These are phyloP conservation scores for Scaptomyza polygonia DNA, from an alignment of 2,888 invertebrate genomes.

Conservation along the genomic window DNA sequence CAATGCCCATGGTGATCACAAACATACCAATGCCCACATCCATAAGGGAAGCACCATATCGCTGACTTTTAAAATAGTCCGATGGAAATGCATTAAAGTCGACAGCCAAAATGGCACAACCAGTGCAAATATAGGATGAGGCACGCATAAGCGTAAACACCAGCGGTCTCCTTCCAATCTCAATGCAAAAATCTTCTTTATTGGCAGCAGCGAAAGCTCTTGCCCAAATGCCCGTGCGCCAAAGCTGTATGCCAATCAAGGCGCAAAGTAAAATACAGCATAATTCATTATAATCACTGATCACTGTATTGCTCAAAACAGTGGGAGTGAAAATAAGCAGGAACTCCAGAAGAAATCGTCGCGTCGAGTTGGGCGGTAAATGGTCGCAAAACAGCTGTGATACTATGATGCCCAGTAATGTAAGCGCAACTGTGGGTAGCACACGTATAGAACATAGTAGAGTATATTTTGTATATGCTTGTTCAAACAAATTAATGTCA, in stretches of 20 bases:
- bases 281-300: slow-evolving; percentile 78
- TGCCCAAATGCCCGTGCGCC: slow-evolving; percentile 44
- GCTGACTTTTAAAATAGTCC: slow-evolving; percentile 94
- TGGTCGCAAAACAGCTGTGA: slow-evolving; percentile 49
- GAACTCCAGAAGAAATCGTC: slow-evolving; percentile 86
- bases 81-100: slow-evolving; percentile 95
- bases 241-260: slow-evolving; percentile 15
- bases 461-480: slow-evolving; percentile 21
- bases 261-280: slow-evolving; percentile 19
- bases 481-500: not conserved
- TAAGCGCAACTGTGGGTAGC: slow-evolving; percentile 62
- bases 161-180: slow-evolving; percentile 73
- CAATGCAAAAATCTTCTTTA: slow-evolving; percentile 4
- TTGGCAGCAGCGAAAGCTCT: slow-evolving; percentile 3
- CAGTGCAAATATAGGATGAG: slow-evolving; percentile 89
- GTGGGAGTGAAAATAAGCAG: slow-evolving; percentile 86
- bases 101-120: slow-evolving; percentile 94
- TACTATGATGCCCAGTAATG: slow-evolving; percentile 61
- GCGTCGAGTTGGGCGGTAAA: slow-evolving; percentile 34
- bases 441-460: slow-evolving; percentile 53
- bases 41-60: slow-evolving; percentile 95
- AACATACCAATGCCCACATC: slow-evolving; percentile 97
- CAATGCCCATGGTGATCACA: slow-evolving; percentile 91
- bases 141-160: slow-evolving; percentile 89
- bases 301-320: slow-evolving; percentile 86